phyloP scores from a whole-genome alignment of 2,113 vertebrate species.

The Montifringilla adamsi region DNA sequence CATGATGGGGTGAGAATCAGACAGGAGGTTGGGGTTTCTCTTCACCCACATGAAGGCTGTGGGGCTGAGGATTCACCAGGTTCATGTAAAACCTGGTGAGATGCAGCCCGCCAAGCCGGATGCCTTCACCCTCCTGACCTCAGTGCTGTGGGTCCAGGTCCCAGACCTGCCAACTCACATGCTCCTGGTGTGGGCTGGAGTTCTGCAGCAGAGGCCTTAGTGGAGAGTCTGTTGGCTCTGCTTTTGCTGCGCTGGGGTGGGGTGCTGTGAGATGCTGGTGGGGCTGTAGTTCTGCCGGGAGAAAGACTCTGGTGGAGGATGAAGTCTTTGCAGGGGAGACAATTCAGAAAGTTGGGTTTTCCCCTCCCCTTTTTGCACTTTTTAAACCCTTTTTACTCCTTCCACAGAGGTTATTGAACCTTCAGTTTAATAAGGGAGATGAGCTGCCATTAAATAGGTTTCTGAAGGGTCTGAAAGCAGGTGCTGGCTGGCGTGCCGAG shows the following conservation, averaged over 20 bases:
- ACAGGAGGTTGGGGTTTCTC: neutral
- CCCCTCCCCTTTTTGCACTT: neutral
- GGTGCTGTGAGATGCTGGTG: neutral
- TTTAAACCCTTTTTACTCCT: neutral
- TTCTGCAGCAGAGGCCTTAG: neutral
- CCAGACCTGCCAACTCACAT: neutral
- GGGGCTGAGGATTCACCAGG: neutral
- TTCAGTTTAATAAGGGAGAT: neutral
- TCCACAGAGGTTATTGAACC: neutral
- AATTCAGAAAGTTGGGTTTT: neutral
- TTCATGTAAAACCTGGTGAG: neutral
- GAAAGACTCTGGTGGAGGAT: neutral
- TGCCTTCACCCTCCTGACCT: fast-evolving
- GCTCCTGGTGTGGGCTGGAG: neutral
- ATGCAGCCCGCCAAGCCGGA: fast-evolving
- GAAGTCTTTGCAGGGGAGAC: neutral
- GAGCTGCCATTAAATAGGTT: neutral
- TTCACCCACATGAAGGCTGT: neutral
- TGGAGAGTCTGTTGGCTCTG: neutral
- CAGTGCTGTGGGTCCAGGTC: neutral
- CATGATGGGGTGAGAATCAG: neutral
- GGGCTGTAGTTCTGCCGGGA: neutral
- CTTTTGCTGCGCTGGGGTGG: neutral
- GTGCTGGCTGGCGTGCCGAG: neutral
- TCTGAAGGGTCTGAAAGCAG: neutral